Base-by-base conservation (phyloP, 1,140 invertebrate genomes). In the Nautilus pompilius region DNA sequence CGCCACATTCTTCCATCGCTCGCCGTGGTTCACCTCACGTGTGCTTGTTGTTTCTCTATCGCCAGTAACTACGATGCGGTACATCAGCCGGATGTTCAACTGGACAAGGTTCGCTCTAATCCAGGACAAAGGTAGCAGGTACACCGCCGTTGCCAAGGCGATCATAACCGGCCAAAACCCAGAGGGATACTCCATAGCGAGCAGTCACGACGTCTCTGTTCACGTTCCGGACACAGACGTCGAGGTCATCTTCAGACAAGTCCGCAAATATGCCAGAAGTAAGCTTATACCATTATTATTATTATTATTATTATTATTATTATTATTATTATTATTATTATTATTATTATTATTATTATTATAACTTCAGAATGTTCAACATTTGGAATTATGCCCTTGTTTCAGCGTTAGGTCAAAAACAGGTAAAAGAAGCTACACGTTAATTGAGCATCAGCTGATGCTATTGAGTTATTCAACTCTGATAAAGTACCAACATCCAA, bases 61-160 rank as follows among this genome's bases (percentile, higher is more conserved):
- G 61, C 17, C 51, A 77, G 75, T 69, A 3, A 61, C 61, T 28
- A 69, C 67, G 3, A 68, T 77, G 68, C 54, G 55, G 36, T 72
- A 71, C 36, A 63, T 72, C 10, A 58, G 60, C 5, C 56, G 60
- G 2, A 33, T 69, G 30, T 77, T 77, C 36, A 60, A 64, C 10
- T 77, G 75, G 75, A 57, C 51, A 5, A 53, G 64, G 2, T 75
- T 71, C 60, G 70, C 75, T 33, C 60, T 77, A 45, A 68, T 77
- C 26, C 65, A 72, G 56, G 75, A 77, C 60, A 60, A 65, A 13
- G 46, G 66, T 32, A 55, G 10, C 26, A n/a, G 26, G 10, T 55
- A 55, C 20, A 30, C 28, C 28, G 53, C 26, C 26, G 53, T 55
- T 1, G 53, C 22, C 3, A 28, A 30, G 17, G 53, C 53, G 26